phyloP scores from a whole-genome alignment of 2,888 invertebrate species.

The Tenthredo distinguenda region DNA sequence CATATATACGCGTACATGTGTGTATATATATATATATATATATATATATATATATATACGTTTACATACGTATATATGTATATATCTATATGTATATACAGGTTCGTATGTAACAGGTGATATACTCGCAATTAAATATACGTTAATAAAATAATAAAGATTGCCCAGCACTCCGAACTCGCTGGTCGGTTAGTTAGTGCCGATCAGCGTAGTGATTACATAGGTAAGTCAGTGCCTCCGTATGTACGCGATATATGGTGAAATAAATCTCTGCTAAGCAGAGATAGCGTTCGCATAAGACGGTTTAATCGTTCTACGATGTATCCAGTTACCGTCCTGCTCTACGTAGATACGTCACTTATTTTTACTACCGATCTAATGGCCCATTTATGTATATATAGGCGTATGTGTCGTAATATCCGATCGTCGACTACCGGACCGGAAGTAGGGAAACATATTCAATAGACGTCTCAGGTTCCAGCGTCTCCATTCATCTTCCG shows the following conservation, averaged over 20 bases:
- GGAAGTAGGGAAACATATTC: background rate
- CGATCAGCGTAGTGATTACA: conserved; percentile 45
- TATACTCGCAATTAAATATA: conserved; percentile 34
- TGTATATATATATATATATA: no score
- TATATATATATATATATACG: no score
- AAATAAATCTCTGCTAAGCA: conserved; percentile 28
- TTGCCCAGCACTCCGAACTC: background rate
- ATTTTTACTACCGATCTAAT: background rate
- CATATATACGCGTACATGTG: no score
- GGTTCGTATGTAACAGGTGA: background rate
- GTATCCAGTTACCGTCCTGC: conserved; percentile 20
- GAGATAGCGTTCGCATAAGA: conserved; percentile 15
- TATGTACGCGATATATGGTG: conserved; percentile 22
- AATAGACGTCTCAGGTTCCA: background rate
- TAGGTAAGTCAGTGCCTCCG: conserved; percentile 33
- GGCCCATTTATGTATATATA: background rate
- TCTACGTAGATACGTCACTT: background rate
- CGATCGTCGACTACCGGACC: background rate
- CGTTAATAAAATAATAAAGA: conserved; percentile 45
- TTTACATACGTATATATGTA: no score
- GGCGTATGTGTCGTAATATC: background rate
- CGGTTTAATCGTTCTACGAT: conserved; percentile 35
- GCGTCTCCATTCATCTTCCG: background rate
- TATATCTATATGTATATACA: background rate
- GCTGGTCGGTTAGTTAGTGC: conserved; percentile 38